phyloP scores from a whole-genome alignment of 2,113 vertebrate genomes.

The Urocitellus parryii region DNA sequence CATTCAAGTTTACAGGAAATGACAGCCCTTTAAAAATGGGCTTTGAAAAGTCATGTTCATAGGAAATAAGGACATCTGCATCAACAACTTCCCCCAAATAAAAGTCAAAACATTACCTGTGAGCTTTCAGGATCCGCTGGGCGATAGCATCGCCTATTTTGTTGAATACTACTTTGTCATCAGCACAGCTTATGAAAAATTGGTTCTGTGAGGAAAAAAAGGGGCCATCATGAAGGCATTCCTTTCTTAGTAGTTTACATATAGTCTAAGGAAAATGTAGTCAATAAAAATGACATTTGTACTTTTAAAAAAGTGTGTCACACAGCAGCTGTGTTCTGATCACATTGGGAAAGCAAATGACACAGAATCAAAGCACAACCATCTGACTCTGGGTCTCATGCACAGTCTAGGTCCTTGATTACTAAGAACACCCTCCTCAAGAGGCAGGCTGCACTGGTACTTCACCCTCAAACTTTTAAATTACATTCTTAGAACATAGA shows the following conservation, averaged over 20 bases:
- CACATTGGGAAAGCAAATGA: background rate
- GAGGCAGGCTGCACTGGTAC: background rate
- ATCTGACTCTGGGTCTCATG: background rate
- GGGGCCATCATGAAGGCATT: background rate
- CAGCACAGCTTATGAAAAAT: slow-evolving; percentile 98
- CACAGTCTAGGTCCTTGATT: background rate
- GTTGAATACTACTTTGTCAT: slow-evolving; percentile 95
- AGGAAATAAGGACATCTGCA: background rate
- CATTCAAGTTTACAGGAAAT: background rate
- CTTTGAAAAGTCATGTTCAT: background rate
- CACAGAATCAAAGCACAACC: background rate
- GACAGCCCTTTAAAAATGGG: background rate
- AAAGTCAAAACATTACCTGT: slow-evolving; percentile 89
- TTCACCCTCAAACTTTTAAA: background rate
- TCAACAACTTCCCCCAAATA: background rate
- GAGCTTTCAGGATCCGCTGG: slow-evolving; percentile 93
- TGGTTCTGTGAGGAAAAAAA: slow-evolving; percentile 92
- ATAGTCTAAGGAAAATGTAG: background rate
- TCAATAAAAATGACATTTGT: background rate
- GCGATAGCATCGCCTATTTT: slow-evolving; percentile 95
- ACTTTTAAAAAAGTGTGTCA: background rate
- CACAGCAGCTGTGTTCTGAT: background rate
- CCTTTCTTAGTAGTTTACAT: background rate
- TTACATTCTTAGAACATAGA: background rate
- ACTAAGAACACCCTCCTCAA: background rate